Evolutionary conservation across 2,113 vertebrate species (phyloP).

Genomic region (Ammospiza nelsoni): DNA sequence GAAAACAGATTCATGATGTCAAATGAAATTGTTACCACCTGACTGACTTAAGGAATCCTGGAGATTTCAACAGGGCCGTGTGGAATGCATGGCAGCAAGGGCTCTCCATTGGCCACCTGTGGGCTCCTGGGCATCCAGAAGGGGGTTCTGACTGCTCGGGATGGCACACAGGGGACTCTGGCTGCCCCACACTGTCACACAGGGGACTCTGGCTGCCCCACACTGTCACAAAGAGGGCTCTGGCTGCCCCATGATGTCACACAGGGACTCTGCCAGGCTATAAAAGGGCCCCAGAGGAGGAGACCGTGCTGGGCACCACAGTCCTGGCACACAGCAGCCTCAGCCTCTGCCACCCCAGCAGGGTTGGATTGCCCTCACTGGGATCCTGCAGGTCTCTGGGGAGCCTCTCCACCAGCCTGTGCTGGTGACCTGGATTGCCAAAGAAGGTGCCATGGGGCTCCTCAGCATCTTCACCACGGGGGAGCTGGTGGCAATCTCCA

Average conservation of each 20-base stretch:
- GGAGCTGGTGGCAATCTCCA: not conserved
- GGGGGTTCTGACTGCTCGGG: not conserved
- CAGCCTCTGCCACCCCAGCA: not conserved
- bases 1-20: not conserved
- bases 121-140: not conserved
- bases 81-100: too few species aligned
- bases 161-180: not conserved
- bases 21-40: not conserved
- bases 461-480: not conserved
- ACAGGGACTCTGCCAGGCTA: not conserved
- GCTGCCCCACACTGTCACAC: not conserved
- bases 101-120: not conserved
- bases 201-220: not conserved
- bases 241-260: not conserved
- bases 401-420: not conserved
- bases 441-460: not conserved
- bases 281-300: not conserved
- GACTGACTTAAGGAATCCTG: not conserved
- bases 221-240: not conserved
- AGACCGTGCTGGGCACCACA: not conserved
- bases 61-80: not conserved
- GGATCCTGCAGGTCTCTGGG: not conserved
- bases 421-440: not conserved
- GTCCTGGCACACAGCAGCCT: not conserved
- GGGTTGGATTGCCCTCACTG: not conserved